Evolutionary conservation across 2,888 invertebrate genomes (phyloP), one percentile per base, ranked within the genome.

Genomic region (Metalampra italica): DNA sequence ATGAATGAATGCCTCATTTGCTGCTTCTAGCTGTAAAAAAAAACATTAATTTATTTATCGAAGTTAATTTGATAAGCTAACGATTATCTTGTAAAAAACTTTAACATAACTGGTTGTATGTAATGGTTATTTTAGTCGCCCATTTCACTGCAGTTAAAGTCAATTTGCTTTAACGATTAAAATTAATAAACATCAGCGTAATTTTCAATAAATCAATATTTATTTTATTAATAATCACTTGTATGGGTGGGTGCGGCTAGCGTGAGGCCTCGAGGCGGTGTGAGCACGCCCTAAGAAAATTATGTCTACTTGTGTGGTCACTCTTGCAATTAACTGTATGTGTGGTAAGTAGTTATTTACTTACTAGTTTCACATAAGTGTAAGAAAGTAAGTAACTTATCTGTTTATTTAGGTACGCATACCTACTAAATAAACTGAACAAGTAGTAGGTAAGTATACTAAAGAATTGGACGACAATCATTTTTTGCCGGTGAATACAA

Each of bases 221-320:
- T 44, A 32, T 49, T 40, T 39, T 49, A 46, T 42, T 50, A 46
- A 50, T 46, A 40, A 49, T 32, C 22, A 29, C 22, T 22, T 29
- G 38, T 29, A 22, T 5, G 52, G 45, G 52, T 70, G 71, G 76
- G 78, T 66, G 76, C 60, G 67, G 64, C 70, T 69, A 73, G 66
- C 54, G 56, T 55, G 57, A 59, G 49, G 52, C 63, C 77, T 66
- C 57, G 63, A 58, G 78, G 81, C 82, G 51, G 57, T 61, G 58
- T 53, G 53, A 59, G 63, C 51, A 66, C 68, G 71, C 71, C 69
- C 69, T 64, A 63, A 68, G 65, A 66, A 59, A 72, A 74, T 67
- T 61, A 64, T 68, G 55, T 60, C 80, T 52, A 60, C 78, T 55
- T 79, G 82, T 81, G 81, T 79, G 81, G 82, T 65, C 79, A 66